Conservation (phyloP, 1,140 invertebrate species). For the Brachionus koreanus region DNA sequence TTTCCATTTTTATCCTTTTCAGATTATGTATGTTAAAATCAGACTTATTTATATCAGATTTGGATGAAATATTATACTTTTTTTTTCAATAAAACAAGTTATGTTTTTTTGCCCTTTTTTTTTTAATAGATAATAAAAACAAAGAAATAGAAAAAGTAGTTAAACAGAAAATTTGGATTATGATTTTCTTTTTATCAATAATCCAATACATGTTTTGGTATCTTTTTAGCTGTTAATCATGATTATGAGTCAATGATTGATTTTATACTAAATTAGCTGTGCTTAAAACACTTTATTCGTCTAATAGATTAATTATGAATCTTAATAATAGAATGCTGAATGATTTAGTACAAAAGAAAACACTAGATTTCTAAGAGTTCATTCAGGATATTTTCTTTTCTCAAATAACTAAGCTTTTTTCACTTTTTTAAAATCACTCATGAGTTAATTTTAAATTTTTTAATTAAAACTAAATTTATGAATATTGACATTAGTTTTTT, state of each 20-base stretch:
- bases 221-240: neutral
- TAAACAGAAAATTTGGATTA: neutral
- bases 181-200: neutral
- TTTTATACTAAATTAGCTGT: neutral
- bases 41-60: neutral
- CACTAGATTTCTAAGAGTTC: too few relatives aligned
- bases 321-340: neutral
- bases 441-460: too few relatives aligned
- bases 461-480: too few relatives aligned
- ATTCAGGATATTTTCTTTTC: too few relatives aligned
- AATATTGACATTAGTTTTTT: too few relatives aligned
- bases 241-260: neutral
- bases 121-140: neutral
- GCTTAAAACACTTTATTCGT: neutral
- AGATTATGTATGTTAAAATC: neutral
- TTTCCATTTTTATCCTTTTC: conserved; percentile 12
- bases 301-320: neutral
- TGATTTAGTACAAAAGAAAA: neutral
- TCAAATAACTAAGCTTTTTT: too few relatives aligned
- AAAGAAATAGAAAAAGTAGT: neutral
- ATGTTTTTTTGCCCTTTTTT: neutral
- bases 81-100: neutral
- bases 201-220: neutral
- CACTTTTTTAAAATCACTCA: too few relatives aligned
- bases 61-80: neutral